These are phyloP conservation scores for Zalophus californianus DNA, from an alignment of 2,797 vertebrate species.

Conservation along the genomic window DNA sequence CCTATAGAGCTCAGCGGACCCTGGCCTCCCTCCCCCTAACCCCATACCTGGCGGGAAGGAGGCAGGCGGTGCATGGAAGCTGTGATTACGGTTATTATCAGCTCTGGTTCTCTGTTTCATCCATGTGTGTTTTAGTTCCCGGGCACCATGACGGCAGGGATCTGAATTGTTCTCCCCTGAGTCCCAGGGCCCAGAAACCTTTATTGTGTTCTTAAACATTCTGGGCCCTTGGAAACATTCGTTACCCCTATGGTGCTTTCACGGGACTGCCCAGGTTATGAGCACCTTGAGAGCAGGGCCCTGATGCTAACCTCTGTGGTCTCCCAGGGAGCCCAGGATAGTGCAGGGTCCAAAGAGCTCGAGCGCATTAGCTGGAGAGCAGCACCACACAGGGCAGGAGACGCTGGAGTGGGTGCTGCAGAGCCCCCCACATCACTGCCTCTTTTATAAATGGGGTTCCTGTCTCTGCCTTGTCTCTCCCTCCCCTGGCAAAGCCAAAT, in stretches of 20 bases:
- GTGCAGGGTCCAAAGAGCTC: neutral
- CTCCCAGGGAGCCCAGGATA: neutral
- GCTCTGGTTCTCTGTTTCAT: neutral
- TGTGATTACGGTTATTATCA: rapidly evolving
- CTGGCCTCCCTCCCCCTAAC: neutral
- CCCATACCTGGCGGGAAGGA: rapidly evolving
- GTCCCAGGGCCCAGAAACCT: neutral
- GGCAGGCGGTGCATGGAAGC: neutral
- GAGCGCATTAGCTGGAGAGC: neutral
- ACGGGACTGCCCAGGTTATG: neutral
- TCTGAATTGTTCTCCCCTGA: neutral
- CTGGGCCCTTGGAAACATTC: neutral
- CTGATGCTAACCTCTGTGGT: too few relatives aligned
- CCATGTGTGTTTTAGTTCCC: neutral
- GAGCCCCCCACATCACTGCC: too few relatives aligned
- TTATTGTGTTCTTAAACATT: neutral
- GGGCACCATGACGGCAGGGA: neutral
- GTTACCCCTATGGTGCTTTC: neutral
- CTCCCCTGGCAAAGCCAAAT: neutral
- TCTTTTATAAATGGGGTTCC: neutral
- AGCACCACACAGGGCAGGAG: too few relatives aligned
- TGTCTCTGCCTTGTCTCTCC: neutral
- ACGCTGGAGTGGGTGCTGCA: too few relatives aligned
- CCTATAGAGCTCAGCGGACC: neutral
- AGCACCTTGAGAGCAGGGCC: neutral